Conservation (phyloP, 1,140 invertebrate species). For the Drosophila simulans region DNA sequence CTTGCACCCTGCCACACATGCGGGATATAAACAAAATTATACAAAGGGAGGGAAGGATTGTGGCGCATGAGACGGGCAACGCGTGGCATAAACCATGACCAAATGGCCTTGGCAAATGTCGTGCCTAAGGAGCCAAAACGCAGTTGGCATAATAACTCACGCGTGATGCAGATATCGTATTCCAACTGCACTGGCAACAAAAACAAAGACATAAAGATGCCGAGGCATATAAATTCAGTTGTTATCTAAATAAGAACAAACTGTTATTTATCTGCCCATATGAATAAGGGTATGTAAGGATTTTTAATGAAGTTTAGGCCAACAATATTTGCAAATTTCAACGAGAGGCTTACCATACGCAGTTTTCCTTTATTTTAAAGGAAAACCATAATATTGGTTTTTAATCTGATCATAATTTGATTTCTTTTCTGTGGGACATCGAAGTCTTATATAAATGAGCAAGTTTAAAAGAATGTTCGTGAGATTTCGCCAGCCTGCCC, state of each 20-base stretch:
- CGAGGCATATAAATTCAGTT: constrained; percentile 25
- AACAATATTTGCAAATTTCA: neutral
- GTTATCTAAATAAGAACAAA: constrained; percentile 39
- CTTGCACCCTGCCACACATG: constrained; percentile 5
- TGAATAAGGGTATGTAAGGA: neutral
- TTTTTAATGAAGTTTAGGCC: neutral
- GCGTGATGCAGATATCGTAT: constrained; percentile 68
- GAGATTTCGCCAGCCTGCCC: constrained; percentile 14
- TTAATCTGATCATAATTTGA: neutral
- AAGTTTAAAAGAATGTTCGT: constrained; percentile 19
- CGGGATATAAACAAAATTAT: constrained; percentile 75
- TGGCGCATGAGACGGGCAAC: constrained; percentile 5
- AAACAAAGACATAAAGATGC: constrained; percentile 31
- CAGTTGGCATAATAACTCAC: constrained; percentile 78
- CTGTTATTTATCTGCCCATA: neutral
- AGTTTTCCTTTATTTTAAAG: too few species aligned
- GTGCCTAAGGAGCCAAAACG: constrained; percentile 77
- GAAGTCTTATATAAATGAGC: neutral
- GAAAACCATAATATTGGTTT: too few species aligned
- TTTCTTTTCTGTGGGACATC: neutral
- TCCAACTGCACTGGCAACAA: constrained; percentile 10
- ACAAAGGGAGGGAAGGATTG: constrained; percentile 25
- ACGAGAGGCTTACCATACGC: too few species aligned
- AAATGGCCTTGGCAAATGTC: constrained; percentile 80
- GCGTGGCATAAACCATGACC: constrained; percentile 60